Conservation (phyloP, 2,113 vertebrate species). For the Sturnira hondurensis region DNA sequence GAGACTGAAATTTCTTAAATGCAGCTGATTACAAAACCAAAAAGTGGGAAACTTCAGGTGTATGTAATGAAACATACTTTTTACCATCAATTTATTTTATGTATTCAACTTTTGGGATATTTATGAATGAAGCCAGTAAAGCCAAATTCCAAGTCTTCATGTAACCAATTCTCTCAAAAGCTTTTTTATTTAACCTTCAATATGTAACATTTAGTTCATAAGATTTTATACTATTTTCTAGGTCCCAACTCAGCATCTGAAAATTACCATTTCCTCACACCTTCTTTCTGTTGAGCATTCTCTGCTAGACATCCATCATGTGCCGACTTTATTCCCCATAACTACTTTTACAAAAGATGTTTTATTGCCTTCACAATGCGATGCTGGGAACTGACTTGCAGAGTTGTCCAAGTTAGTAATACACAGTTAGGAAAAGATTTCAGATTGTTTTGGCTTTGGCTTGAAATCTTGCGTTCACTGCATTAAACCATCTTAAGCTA, state of each 20-base stretch:
- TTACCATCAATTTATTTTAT: neutral
- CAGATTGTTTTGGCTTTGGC: neutral
- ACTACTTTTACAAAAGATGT: neutral
- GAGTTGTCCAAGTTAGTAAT: neutral
- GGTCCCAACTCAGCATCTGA: neutral
- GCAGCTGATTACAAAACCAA: neutral
- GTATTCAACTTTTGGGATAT: neutral
- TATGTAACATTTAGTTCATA: neutral
- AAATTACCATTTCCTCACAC: neutral
- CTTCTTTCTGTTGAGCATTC: neutral
- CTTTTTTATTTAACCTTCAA: neutral
- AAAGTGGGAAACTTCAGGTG: neutral
- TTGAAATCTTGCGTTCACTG: neutral
- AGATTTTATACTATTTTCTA: neutral
- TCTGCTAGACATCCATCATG: neutral
- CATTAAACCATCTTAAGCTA: neutral
- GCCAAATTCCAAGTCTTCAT: neutral
- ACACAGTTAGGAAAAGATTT: neutral
- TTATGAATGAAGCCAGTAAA: neutral
- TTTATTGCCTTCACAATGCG: neutral
- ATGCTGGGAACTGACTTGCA: neutral
- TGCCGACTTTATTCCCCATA: neutral
- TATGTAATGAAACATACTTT: neutral
- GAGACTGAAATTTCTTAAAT: neutral
- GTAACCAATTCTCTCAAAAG: neutral